Percentiles rank a stretch among this genome's conserved stretches.
Evolutionary conservation across 2,113 vertebrate species (phyloP).

Genomic region (Mastomys coucha): DNA sequence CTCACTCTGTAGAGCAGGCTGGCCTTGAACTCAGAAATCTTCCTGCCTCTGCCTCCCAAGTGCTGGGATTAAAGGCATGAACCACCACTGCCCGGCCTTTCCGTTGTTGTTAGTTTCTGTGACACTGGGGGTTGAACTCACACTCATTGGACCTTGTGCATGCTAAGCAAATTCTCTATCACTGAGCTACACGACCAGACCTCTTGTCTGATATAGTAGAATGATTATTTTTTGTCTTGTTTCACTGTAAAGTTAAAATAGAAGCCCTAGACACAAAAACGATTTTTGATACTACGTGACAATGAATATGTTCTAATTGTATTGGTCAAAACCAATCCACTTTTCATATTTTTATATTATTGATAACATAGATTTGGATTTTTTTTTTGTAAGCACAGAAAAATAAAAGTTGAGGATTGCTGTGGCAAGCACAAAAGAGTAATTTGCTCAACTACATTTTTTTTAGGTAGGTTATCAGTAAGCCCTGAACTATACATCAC

Average conservation of each 20-base stretch:
- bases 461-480: background rate
- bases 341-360: constrained; percentile 58
- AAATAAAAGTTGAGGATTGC: background rate
- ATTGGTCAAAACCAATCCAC: constrained; percentile 42
- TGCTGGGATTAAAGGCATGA: too few species aligned
- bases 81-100: too few species aligned
- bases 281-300: constrained; percentile 23
- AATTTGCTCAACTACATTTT: constrained; percentile 24
- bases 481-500: constrained; percentile 9
- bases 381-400: background rate
- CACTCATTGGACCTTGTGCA: too few species aligned
- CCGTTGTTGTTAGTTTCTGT: background rate
- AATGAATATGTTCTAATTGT: background rate
- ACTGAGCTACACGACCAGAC: background rate
- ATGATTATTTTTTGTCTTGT: background rate
- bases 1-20: too few species aligned
- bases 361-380: background rate
- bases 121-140: background rate
- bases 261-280: background rate
- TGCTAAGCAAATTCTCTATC: background rate
- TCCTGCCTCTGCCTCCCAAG: too few species aligned
- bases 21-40: too few species aligned
- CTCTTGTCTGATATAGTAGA: background rate
- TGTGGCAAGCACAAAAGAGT: constrained; percentile 21
- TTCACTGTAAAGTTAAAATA: constrained; percentile 36